Base-by-base conservation (phyloP, 2,797 vertebrate genomes). In the Pristis pectinata region DNA sequence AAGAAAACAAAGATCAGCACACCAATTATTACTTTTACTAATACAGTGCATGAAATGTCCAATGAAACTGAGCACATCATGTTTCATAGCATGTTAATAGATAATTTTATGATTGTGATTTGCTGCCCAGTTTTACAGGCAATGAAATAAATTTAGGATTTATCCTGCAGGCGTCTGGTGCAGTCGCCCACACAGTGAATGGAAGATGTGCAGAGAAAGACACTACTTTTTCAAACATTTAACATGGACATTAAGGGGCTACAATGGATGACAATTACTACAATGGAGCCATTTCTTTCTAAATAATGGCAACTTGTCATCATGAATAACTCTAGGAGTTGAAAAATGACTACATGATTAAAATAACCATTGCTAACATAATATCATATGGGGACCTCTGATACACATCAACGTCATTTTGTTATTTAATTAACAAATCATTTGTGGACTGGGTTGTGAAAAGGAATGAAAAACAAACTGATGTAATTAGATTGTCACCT, bases 1-100 rank as follows among this genome's bases (percentile, higher is more conserved):
- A 37, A 94, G 92, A 96, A 95, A 96, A 96, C 91, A 53, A 93
- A 53, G 44, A 3, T 94, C 27, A 53, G 49, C 34, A 74, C 92
- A 93, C 44, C 9, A 49, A 74, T 76, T 44, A 37, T 41, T 94
- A 13, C 24, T 49, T 53, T 74, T 30, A 74, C 27, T 24, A 27
- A 44, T 49, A 49, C 37, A 41, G 10, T 9, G 72, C 72, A 30
- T 8, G 27, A 74, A 74, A 74, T 27, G 3, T 27, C 15, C 17
- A 13, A 41, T 22, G n/a, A 37, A 92, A 56, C 37, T 53, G 1
- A 72, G 19, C 37, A 72, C 3, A 41, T 37, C 10, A 67, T 59
- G 83, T 30, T 61, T 19, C 53, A 61, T 34, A 61, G 15, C 15
- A 61, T 59, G 34, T 5, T 89, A 7, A n/a, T n/a, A 19, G 53